Conservation (phyloP, 2,113 vertebrate genomes). For the Rattus norvegicus region GRCr8 NC_086020.1:44012501-44013000, state of each 20-base stretch:
- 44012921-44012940: background rate
- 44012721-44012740: slow-evolving; percentile 45
- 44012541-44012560: background rate
- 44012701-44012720: background rate
- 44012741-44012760: slow-evolving; percentile 22
- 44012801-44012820: slow-evolving; percentile 24
- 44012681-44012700: background rate
- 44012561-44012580: background rate
- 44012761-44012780: background rate
- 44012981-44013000: slow-evolving; percentile 62
- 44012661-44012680: background rate
- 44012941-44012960: background rate
- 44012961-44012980: background rate
- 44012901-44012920: slow-evolving; percentile 65
- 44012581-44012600: background rate
- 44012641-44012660: background rate
- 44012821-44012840: background rate
- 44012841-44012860: slow-evolving; percentile 56
- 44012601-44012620: background rate
- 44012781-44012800: slow-evolving; percentile 25
- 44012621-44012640: background rate
- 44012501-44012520: background rate
- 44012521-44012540: background rate
- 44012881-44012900: background rate
- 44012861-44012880: background rate